Evolutionary conservation across 2,113 vertebrate species (phyloP).

Genomic region (Spermophilus dauricus): DNA sequence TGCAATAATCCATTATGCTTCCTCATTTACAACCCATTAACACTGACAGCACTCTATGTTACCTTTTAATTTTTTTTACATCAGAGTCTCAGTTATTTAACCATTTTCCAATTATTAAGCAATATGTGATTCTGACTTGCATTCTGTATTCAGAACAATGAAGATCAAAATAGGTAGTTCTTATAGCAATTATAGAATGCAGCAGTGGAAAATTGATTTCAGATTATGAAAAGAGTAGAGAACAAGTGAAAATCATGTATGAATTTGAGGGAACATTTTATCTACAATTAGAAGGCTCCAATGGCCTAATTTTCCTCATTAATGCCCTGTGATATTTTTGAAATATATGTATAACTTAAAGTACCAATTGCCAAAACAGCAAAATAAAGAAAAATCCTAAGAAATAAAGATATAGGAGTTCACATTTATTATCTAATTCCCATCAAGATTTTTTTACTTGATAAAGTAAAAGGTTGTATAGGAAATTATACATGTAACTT

Average conservation of each 20-base stretch:
- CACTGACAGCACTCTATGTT: constrained; percentile 29
- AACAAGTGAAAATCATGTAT: constrained; percentile 42
- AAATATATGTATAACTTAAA: constrained; percentile 33
- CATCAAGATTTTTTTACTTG: constrained; percentile 14
- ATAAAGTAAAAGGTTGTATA: not conserved
- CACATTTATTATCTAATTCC: constrained; percentile 18
- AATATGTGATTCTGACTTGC: constrained; percentile 58
- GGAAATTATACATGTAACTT: not conserved
- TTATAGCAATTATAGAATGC: constrained; percentile 64
- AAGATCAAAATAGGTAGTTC: constrained; percentile 75
- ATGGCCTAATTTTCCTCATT: constrained; percentile 58
- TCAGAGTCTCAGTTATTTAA: constrained; percentile 65
- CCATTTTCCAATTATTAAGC: constrained; percentile 73
- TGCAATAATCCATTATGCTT: constrained; percentile 60
- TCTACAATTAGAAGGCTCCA: constrained; percentile 31
- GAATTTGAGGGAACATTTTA: constrained; percentile 57
- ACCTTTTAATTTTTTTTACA: constrained; percentile 50
- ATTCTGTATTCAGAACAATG: constrained; percentile 64
- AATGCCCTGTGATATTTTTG: constrained; percentile 35
- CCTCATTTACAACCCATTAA: constrained; percentile 61
- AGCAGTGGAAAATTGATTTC: constrained; percentile 33
- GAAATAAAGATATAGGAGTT: constrained; percentile 28
- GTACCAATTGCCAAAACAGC: constrained; percentile 38
- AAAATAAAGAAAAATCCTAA: constrained; percentile 21
- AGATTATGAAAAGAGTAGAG: constrained; percentile 35